Evolutionary conservation across 2,888 invertebrate species (phyloP).

Genomic region (Esperia sulphurella): DNA sequence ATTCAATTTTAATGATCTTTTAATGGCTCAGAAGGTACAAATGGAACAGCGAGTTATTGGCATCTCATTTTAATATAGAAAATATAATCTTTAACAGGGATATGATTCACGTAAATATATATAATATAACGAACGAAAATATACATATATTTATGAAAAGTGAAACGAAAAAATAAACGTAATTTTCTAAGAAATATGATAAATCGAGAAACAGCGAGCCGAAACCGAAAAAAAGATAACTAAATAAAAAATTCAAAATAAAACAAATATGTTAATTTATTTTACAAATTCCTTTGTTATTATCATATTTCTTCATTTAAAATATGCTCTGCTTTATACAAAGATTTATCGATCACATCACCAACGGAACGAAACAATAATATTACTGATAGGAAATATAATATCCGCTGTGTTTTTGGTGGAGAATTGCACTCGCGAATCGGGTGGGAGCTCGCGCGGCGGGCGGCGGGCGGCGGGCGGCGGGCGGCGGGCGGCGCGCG

Average conservation of each 20-base stretch:
- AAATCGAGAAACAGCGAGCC: constrained; percentile 36
- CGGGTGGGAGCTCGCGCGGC: neutral
- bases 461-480: too few species aligned
- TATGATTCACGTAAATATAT: constrained; percentile 61
- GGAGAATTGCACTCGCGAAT: constrained; percentile 26
- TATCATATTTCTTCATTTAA: constrained; percentile 79
- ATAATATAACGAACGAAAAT: constrained; percentile 50
- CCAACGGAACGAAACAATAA: constrained; percentile 59
- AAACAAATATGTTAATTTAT: constrained; percentile 79
- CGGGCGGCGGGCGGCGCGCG: too few species aligned
- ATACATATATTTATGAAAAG: constrained; percentile 49
- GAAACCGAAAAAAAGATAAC: constrained; percentile 27
- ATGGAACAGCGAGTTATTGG: constrained; percentile 63
- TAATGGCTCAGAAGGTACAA: constrained; percentile 69
- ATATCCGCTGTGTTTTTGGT: constrained; percentile 31
- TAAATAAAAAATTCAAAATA: constrained; percentile 38
- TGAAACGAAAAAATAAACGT: constrained; percentile 33
- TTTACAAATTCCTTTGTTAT: constrained; percentile 79
- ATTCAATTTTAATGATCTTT: constrained; percentile 62
- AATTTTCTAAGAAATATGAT: constrained; percentile 56
- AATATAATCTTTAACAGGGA: constrained; percentile 69
- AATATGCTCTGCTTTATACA: constrained; percentile 77
- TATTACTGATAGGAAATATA: constrained; percentile 53
- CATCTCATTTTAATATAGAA: constrained; percentile 71
- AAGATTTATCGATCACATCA: constrained; percentile 76